A percentile compares a stretch with the other conserved stretches of the same genome.
Conservation (phyloP, 2,113 vertebrate species). For the Phrynosoma blainvillii region DNA sequence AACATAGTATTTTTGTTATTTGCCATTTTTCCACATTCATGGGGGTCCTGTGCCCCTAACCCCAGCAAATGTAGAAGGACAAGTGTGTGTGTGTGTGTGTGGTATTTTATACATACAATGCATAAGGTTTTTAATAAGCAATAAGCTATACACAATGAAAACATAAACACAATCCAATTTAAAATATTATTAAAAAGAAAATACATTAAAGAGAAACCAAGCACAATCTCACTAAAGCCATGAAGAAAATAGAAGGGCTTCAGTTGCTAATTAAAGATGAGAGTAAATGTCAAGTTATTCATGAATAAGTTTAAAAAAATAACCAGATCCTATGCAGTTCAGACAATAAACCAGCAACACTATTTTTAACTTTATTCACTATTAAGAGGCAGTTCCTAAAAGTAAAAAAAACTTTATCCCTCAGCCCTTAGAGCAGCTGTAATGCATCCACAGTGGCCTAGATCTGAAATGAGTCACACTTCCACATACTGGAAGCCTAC, state of each 20-base stretch:
- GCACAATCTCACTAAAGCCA: too few species aligned
- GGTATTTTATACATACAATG: neutral
- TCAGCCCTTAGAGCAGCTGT: neutral
- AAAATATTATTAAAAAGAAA: too few species aligned
- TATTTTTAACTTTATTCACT: neutral
- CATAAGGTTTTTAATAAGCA: neutral
- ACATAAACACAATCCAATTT: neutral
- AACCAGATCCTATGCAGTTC: neutral
- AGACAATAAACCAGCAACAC: neutral
- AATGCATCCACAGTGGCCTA: neutral
- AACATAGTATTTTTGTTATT: too few species aligned
- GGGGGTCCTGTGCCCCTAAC: too few species aligned
- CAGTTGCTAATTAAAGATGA: neutral
- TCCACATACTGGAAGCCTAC: neutral
- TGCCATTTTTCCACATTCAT: too few species aligned
- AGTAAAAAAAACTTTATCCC: too few species aligned
- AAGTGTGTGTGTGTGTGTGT: too few species aligned
- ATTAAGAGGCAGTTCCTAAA: too few species aligned
- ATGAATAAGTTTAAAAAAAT: neutral
- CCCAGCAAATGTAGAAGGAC: too few species aligned
- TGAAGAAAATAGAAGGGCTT: neutral
- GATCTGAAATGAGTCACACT: neutral
- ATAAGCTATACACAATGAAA: neutral
- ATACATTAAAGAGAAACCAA: neutral
- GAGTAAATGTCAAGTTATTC: neutral